These are phyloP conservation scores for Morus bassanus DNA, from an alignment of 2,797 vertebrate species.

Conservation along the genomic window DNA sequence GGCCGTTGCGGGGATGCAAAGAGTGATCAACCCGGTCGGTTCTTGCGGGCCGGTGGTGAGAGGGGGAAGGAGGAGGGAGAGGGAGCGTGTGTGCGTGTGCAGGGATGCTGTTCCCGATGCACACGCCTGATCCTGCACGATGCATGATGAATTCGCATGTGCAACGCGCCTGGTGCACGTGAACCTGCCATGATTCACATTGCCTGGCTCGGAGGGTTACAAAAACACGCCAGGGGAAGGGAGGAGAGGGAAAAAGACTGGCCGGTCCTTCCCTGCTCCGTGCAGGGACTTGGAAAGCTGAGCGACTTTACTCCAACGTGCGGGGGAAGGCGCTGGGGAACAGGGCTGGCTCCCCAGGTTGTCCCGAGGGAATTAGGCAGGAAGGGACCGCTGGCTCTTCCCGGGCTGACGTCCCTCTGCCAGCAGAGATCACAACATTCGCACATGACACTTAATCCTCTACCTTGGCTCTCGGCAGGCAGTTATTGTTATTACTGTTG, in stretches of 20 bases:
- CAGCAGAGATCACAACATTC: neutral
- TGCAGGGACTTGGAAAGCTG: neutral
- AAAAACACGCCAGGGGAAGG: neutral
- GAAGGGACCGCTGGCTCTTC: neutral
- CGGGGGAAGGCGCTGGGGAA: neutral
- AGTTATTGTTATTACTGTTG: neutral
- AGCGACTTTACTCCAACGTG: neutral
- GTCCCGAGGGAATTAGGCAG: neutral
- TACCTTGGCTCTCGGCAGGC: neutral
- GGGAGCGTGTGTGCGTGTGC: neutral
- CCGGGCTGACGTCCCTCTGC: neutral
- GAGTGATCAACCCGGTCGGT: fast-evolving
- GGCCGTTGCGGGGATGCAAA: neutral
- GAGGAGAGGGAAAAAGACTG: neutral
- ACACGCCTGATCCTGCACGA: neutral
- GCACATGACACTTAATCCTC: neutral
- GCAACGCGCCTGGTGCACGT: neutral
- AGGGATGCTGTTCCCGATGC: neutral
- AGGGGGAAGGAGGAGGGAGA: neutral
- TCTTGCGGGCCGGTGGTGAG: neutral
- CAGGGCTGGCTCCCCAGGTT: neutral
- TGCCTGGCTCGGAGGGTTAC: neutral
- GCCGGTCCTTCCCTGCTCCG: neutral
- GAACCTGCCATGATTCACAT: neutral
- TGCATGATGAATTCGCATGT: too few species aligned